These are phyloP conservation scores for Hystrix brachyura DNA, from an alignment of 2,113 vertebrate species.

Conservation along the genomic window DNA sequence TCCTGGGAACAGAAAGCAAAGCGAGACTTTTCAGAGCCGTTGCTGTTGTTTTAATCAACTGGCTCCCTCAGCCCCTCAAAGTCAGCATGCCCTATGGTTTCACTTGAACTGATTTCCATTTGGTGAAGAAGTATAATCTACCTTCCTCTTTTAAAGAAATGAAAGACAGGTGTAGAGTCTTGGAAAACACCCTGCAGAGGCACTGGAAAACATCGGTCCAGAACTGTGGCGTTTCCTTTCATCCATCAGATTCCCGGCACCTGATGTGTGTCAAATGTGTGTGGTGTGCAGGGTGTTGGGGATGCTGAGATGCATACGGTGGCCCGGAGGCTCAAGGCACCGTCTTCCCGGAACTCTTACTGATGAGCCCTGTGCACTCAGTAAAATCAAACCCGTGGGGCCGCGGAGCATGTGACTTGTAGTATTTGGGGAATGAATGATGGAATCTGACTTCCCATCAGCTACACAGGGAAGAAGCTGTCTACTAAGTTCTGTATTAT, in stretches of 20 bases:
- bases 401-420: background rate
- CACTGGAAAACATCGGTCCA: background rate
- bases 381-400: background rate
- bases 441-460: background rate
- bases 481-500: background rate
- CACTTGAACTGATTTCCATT: background rate
- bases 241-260: background rate
- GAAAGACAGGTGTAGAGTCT: background rate
- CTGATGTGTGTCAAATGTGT: background rate
- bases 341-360: background rate
- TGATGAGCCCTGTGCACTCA: background rate
- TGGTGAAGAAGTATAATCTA: background rate
- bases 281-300: background rate
- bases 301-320: background rate
- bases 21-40: background rate
- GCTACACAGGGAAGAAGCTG: background rate
- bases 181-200: background rate
- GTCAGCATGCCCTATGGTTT: background rate
- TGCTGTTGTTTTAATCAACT: background rate
- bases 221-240: background rate
- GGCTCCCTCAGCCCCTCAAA: background rate
- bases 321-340: fast-evolving
- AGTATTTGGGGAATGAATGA: background rate
- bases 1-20: background rate
- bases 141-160: conserved; percentile 4